Conservation (phyloP, 2,113 vertebrate genomes). For the Microcebus lehilahytsara region DNA sequence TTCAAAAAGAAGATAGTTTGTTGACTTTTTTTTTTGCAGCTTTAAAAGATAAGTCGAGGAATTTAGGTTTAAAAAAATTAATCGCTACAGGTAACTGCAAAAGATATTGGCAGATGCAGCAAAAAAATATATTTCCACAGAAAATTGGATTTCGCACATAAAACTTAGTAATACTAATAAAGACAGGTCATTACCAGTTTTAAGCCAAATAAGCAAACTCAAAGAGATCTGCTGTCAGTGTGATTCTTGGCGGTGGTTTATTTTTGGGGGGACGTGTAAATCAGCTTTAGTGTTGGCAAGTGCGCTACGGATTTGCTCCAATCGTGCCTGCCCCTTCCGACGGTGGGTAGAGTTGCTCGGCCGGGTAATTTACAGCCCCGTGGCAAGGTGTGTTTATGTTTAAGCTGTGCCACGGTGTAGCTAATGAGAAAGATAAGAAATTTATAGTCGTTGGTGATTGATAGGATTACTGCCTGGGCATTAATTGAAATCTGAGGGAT, state of each 20-base stretch:
- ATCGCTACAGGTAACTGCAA: slow-evolving; percentile 61
- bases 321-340: slow-evolving; percentile 67
- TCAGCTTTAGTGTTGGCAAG: slow-evolving; percentile 54
- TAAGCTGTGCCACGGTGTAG: slow-evolving; percentile 73
- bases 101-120: slow-evolving; percentile 63
- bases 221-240: slow-evolving; percentile 56
- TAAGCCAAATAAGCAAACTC: slow-evolving; percentile 68
- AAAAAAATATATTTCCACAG: slow-evolving; percentile 71
- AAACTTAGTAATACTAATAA: slow-evolving; percentile 82
- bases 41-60: slow-evolving; percentile 6
- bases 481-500: slow-evolving; percentile 82
- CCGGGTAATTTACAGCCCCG: slow-evolving; percentile 73
- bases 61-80: slow-evolving; percentile 50
- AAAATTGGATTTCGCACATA: slow-evolving; percentile 83
- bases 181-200: slow-evolving; percentile 76
- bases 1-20: background rate
- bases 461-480: slow-evolving; percentile 61
- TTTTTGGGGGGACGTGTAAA: slow-evolving; percentile 67
- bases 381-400: slow-evolving; percentile 76
- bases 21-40: background rate
- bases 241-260: background rate
- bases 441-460: slow-evolving; percentile 78
- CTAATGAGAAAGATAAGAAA: slow-evolving; percentile 83
- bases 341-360: slow-evolving; percentile 19
- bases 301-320: background rate